Conservation (phyloP, 2,888 invertebrate genomes). For the Caenorhabditis parvicauda region DNA sequence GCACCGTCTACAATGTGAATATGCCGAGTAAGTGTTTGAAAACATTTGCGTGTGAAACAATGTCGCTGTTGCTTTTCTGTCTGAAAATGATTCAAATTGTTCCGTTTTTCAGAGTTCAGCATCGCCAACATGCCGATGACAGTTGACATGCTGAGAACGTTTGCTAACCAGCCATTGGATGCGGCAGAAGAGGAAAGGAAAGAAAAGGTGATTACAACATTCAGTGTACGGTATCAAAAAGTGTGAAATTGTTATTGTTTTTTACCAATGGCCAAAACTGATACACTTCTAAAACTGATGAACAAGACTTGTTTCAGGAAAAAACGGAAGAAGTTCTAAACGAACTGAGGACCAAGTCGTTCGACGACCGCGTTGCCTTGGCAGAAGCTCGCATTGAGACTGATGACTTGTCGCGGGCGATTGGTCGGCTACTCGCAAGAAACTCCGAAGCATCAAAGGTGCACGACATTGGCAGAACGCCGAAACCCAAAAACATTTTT, state of each 20-base stretch:
- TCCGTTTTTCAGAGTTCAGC: slow-evolving; percentile 23
- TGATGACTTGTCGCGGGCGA: slow-evolving; percentile 38
- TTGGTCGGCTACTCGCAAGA: slow-evolving; percentile 45
- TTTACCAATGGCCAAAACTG: background rate
- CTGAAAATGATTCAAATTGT: background rate
- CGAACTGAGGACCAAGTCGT: slow-evolving; percentile 31
- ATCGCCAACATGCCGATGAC: slow-evolving; percentile 30
- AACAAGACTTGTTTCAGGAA: slow-evolving; percentile 32
- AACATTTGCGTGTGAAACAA: background rate
- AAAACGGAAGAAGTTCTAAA: slow-evolving; percentile 28
- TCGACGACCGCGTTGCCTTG: slow-evolving; percentile 31
- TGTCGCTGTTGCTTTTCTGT: no score
- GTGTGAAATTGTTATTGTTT: background rate
- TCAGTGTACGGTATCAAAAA: no score
- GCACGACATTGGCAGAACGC: slow-evolving; percentile 45
- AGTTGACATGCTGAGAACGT: slow-evolving; percentile 39
- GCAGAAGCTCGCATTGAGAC: slow-evolving; percentile 24
- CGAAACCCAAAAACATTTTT: slow-evolving; percentile 49
- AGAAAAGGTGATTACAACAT: slow-evolving; percentile 31
- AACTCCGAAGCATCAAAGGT: slow-evolving; percentile 51
- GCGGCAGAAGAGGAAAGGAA: slow-evolving; percentile 48
- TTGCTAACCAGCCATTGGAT: slow-evolving; percentile 46
- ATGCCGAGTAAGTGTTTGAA: slow-evolving; percentile 22
- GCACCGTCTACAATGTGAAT: slow-evolving; percentile 45
- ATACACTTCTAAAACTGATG: background rate